Percentiles rank a stretch among this genome's conserved stretches.
Conservation (phyloP, 92 coral and sea anemone species). For the Heteractis magnifica region DNA sequence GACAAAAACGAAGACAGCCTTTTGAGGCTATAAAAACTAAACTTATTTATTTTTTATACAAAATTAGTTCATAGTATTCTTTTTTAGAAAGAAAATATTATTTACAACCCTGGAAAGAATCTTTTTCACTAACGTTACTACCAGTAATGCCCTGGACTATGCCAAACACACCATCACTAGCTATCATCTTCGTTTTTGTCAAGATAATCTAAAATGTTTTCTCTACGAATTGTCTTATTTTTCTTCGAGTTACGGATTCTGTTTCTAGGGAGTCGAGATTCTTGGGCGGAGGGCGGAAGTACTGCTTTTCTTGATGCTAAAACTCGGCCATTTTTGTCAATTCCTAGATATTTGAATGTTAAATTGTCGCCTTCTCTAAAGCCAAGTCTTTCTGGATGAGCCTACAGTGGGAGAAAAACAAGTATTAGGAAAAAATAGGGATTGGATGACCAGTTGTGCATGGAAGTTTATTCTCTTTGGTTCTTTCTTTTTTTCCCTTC, state of each 20-base stretch:
- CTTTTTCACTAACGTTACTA: background rate
- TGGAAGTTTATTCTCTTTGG: too few species aligned
- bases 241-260: slow-evolving; percentile 7
- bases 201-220: slow-evolving; percentile 14
- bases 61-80: too few species aligned
- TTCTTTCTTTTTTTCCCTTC: too few species aligned
- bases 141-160: too few species aligned
- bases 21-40: too few species aligned
- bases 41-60: too few species aligned
- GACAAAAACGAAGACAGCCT: too few species aligned
- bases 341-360: slow-evolving; percentile 80
- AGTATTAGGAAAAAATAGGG: background rate
- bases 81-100: background rate
- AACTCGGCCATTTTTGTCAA: slow-evolving; percentile 67
- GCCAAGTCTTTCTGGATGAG: slow-evolving; percentile 64
- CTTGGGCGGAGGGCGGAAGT: slow-evolving; percentile 58
- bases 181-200: background rate
- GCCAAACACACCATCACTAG: background rate
- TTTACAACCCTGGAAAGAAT: background rate
- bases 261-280: slow-evolving; percentile 15
- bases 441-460: background rate
- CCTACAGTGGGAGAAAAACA: slow-evolving; percentile 26
- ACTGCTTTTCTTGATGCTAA: slow-evolving; percentile 84
- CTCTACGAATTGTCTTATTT: background rate
- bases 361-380: slow-evolving; percentile 68